These are phyloP conservation scores for Eonycteris spelaea DNA, from an alignment of 2,113 vertebrate species.

Conservation along the genomic window DNA sequence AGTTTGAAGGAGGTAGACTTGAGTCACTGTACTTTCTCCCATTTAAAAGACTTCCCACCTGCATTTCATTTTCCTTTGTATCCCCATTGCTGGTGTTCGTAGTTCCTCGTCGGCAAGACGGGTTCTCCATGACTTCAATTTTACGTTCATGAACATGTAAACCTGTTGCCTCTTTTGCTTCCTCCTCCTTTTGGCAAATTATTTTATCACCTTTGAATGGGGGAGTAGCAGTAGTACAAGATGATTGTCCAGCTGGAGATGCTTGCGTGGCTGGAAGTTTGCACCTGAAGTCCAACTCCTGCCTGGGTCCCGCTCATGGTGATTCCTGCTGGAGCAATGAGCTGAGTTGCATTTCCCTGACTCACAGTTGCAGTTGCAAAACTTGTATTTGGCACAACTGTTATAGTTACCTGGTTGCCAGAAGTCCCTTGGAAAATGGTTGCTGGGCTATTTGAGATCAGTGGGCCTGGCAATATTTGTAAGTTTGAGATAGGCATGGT, in stretches of 20 bases:
- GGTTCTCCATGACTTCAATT: slow-evolving; percentile 99
- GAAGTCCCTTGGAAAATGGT: slow-evolving; percentile 95
- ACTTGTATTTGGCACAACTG: slow-evolving; percentile 98
- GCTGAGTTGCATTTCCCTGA: slow-evolving; percentile 90
- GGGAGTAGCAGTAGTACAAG: slow-evolving; percentile 83
- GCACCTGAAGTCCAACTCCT: slow-evolving; percentile 89
- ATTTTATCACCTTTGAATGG: slow-evolving; percentile 99
- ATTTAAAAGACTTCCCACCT: slow-evolving; percentile 94
- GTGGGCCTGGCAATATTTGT: slow-evolving; percentile 92
- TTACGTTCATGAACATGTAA: slow-evolving; percentile 98
- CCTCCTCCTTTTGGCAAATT: slow-evolving; percentile 99
- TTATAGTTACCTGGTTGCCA: slow-evolving; percentile 97
- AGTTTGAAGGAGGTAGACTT: slow-evolving; percentile 99
- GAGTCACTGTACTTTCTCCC: slow-evolving; percentile 97
- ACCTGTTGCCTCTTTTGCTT: slow-evolving; percentile 98
- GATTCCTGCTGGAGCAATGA: slow-evolving; percentile 87
- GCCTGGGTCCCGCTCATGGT: slow-evolving; percentile 85
- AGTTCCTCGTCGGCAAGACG: slow-evolving; percentile 89
- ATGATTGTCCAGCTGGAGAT: slow-evolving; percentile 87
- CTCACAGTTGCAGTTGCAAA: slow-evolving; percentile 93
- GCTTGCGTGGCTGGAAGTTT: slow-evolving; percentile 86
- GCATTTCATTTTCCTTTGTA: slow-evolving; percentile 87
- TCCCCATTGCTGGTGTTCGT: slow-evolving; percentile 96
- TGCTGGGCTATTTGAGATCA: slow-evolving; percentile 93
- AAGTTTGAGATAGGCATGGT: slow-evolving; percentile 94